Conservation (phyloP, 2,113 vertebrate species). For the Ammospiza nelsoni region DNA sequence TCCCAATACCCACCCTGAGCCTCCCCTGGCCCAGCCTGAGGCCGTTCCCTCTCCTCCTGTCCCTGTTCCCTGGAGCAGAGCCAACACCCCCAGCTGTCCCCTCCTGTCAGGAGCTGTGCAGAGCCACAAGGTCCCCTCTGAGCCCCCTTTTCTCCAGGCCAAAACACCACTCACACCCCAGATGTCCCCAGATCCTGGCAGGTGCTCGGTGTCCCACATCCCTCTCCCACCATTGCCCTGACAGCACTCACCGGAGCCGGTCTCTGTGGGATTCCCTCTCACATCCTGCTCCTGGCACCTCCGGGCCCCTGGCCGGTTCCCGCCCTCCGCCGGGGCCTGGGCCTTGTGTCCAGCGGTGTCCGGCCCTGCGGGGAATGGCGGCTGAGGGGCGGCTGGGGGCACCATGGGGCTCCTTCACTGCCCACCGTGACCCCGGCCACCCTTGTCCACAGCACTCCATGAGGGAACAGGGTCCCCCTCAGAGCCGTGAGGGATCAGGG, state of each 20-base stretch:
- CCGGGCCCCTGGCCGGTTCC: neutral
- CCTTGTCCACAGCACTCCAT: fast-evolving
- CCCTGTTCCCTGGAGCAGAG: too few relatives aligned
- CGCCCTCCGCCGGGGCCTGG: fast-evolving
- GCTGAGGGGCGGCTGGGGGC: fast-evolving
- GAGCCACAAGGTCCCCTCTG: neutral
- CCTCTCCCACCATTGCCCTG: fast-evolving
- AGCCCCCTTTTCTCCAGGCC: neutral
- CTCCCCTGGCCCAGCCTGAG: too few relatives aligned
- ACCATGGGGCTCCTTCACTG: fast-evolving
- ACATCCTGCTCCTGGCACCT: neutral
- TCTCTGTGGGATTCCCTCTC: neutral
- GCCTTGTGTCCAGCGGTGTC: fast-evolving
- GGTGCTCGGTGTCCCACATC: fast-evolving
- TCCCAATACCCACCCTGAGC: too few relatives aligned
- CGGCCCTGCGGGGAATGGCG: fast-evolving
- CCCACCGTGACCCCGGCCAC: neutral
- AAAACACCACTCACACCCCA: neutral
- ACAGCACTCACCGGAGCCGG: neutral
- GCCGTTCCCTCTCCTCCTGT: too few relatives aligned
- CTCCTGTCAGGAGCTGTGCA: neutral
- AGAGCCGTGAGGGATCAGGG: too few relatives aligned
- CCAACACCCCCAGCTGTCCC: too few relatives aligned
- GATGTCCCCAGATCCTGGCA: neutral
- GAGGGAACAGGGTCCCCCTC: too few relatives aligned